phyloP scores from a whole-genome alignment of 92 coral and sea anemone species.

The Parazoanthus darwini region DNA sequence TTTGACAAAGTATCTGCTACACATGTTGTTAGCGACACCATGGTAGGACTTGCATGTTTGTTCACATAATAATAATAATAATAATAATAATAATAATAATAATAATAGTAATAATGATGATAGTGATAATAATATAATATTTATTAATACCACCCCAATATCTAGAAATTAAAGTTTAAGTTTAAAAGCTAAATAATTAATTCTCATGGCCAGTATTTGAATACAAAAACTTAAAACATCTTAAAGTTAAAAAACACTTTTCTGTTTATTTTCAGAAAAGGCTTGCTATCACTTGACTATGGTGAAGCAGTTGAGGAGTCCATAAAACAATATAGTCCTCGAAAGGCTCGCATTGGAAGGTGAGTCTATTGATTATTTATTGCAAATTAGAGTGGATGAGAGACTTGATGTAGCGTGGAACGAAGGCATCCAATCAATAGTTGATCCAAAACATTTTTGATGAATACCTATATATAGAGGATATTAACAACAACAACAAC shows the following conservation, averaged over 20 bases:
- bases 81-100: too few relatives aligned
- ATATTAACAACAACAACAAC: too few relatives aligned
- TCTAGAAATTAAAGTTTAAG: neutral
- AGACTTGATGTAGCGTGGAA: neutral
- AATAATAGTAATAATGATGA: too few relatives aligned
- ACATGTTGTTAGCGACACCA: conserved; percentile 68
- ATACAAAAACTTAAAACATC: neutral
- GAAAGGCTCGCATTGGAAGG: conserved; percentile 78
- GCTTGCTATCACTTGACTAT: conserved; percentile 53
- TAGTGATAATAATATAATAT: neutral
- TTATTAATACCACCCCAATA: neutral
- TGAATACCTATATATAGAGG: too few relatives aligned
- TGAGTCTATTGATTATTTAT: conserved; percentile 18
- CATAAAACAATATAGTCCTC: conserved; percentile 64
- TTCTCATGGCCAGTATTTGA: neutral
- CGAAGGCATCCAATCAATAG: neutral
- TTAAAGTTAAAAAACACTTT: neutral
- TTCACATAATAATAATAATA: too few relatives aligned
- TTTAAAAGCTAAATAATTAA: neutral
- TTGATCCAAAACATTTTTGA: too few relatives aligned
- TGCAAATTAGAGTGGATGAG: neutral
- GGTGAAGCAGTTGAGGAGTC: conserved; percentile 84
- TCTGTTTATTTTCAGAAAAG: conserved; percentile 37
- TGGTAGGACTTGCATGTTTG: conserved; percentile 33
- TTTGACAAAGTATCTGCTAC: conserved; percentile 71